These are phyloP conservation scores for Phengaris arion DNA, from an alignment of 2,888 invertebrate species.

Conservation along the genomic window DNA sequence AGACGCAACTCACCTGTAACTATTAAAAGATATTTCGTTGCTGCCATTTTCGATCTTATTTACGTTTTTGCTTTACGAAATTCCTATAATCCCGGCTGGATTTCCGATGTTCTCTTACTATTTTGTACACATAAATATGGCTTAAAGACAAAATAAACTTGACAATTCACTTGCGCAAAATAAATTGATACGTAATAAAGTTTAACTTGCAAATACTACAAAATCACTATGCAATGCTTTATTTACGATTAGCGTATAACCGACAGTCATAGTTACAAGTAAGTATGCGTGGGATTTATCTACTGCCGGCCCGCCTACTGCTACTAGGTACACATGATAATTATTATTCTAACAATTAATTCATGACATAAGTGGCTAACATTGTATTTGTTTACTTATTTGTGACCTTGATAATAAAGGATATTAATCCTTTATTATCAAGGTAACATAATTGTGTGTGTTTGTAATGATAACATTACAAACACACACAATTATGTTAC, in stretches of 20 bases:
- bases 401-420: background rate
- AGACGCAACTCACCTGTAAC: background rate
- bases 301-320: slow-evolving; percentile 16
- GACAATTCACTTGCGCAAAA: background rate
- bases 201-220: background rate
- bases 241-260: slow-evolving; percentile 16
- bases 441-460: too few relatives aligned
- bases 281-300: slow-evolving; percentile 19
- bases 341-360: background rate
- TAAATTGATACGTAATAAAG: background rate
- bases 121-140: too few relatives aligned
- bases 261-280: background rate
- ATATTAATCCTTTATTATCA: too few relatives aligned
- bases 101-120: too few relatives aligned
- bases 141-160: too few relatives aligned
- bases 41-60: background rate
- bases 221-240: slow-evolving; percentile 38
- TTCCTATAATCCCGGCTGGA: too few relatives aligned
- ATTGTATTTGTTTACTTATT: background rate
- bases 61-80: background rate
- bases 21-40: slow-evolving; percentile 1
- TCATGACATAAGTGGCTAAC: background rate
- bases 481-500: background rate
- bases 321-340: background rate
- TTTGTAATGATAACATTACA: background rate